Conservation (phyloP, 2,113 vertebrate genomes). For the Halcyon malimbica region DNA sequence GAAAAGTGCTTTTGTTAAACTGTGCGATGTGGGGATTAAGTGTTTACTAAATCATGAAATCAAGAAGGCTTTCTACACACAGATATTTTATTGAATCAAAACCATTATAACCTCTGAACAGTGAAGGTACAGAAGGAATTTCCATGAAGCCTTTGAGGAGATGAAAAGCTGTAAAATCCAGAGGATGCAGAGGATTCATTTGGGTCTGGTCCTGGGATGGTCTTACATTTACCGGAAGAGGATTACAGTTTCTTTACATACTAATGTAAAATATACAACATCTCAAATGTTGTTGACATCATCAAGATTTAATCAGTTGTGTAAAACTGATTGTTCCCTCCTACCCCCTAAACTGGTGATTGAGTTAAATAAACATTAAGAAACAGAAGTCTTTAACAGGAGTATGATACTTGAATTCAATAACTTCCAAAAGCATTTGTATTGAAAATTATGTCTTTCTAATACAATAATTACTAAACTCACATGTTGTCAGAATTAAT, state of each 20-base stretch:
- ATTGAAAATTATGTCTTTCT: background rate
- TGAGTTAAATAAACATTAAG: background rate
- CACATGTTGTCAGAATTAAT: background rate
- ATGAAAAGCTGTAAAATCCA: background rate
- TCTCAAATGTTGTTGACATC: background rate
- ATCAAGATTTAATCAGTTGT: background rate
- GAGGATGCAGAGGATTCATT: background rate
- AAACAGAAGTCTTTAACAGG: background rate
- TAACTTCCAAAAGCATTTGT: background rate
- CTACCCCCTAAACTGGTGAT: background rate
- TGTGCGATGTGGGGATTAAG: background rate
- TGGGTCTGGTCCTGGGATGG: background rate
- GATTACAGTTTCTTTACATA: background rate
- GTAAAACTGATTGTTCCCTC: background rate
- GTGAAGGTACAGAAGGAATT: background rate
- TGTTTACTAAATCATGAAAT: background rate
- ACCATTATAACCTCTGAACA: background rate
- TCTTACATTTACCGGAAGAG: background rate
- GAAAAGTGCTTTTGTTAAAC: background rate
- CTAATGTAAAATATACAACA: background rate
- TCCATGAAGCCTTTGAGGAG: background rate
- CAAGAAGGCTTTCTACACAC: background rate
- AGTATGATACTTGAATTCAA: background rate
- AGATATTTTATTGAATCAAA: background rate
- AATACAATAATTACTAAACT: background rate